phyloP scores from a whole-genome alignment of 1,140 invertebrate species.

The Anoplolepis gracilipes region DNA sequence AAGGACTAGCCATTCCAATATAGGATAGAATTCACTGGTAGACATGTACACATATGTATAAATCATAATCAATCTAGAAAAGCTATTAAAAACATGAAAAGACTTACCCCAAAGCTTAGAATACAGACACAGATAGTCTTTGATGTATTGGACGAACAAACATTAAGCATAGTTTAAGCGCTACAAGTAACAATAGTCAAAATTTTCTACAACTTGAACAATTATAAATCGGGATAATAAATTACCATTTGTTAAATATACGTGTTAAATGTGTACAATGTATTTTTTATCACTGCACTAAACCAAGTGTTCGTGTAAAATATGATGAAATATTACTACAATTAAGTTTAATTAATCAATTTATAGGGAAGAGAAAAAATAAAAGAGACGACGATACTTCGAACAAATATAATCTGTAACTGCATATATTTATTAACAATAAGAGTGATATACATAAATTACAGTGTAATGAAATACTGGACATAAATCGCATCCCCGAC shows the following conservation, averaged over 20 bases:
- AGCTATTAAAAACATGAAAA: constrained; percentile 33
- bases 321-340: background rate
- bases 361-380: constrained; percentile 27
- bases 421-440: constrained; percentile 77
- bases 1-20: too few relatives aligned
- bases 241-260: background rate
- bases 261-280: background rate
- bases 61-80: background rate
- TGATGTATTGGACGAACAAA: constrained; percentile 40
- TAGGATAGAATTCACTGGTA: too few relatives aligned
- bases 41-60: too few relatives aligned
- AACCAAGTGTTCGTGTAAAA: background rate
- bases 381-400: background rate
- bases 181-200: background rate
- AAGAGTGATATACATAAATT: constrained; percentile 80
- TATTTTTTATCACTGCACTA: background rate
- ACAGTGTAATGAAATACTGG: constrained; percentile 79
- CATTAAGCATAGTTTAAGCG: constrained; percentile 44
- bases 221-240: background rate
- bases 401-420: constrained; percentile 64
- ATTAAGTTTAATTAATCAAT: constrained; percentile 29
- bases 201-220: background rate
- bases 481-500: constrained; percentile 71
- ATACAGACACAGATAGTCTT: constrained; percentile 15
- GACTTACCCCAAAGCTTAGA: constrained; percentile 56